A percentile compares a stretch with the other conserved stretches of the same genome.
phyloP scores from a whole-genome alignment of 2,888 invertebrate genomes.

The Eupithecia centaureata region DNA sequence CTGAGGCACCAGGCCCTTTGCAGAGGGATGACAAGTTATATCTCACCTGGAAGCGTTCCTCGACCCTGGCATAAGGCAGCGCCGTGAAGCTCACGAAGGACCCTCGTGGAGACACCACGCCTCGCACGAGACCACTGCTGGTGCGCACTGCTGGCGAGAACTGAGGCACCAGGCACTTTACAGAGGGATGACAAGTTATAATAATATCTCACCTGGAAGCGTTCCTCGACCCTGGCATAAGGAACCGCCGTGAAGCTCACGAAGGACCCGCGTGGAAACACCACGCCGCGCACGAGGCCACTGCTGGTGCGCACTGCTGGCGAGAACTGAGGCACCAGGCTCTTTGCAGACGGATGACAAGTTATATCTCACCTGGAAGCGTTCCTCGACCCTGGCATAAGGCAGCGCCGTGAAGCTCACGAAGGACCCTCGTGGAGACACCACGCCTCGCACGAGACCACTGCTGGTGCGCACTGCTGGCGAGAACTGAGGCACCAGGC shows the following conservation, averaged over 20 bases:
- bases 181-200: too few relatives aligned
- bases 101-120: conserved; percentile 28
- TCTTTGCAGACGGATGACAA: background rate
- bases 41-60: conserved; percentile 63
- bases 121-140: conserved; percentile 60
- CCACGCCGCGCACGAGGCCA: too few relatives aligned
- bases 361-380: conserved; percentile 62
- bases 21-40: background rate
- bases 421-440: conserved; percentile 61
- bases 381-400: conserved; percentile 58
- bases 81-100: background rate
- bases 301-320: too few relatives aligned
- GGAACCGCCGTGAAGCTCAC: too few relatives aligned
- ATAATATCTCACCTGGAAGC: too few relatives aligned
- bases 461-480: conserved; percentile 52
- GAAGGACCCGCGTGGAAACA: too few relatives aligned
- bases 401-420: conserved; percentile 63
- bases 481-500: conserved; percentile 68
- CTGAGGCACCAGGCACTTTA: too few relatives aligned
- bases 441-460: conserved; percentile 61
- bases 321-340: background rate
- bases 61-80: conserved; percentile 46
- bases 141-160: conserved; percentile 56
- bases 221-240: too few relatives aligned
- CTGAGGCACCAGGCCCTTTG: background rate